phyloP scores from a whole-genome alignment of 2,888 invertebrate species.

The Euphydryas editha region DNA sequence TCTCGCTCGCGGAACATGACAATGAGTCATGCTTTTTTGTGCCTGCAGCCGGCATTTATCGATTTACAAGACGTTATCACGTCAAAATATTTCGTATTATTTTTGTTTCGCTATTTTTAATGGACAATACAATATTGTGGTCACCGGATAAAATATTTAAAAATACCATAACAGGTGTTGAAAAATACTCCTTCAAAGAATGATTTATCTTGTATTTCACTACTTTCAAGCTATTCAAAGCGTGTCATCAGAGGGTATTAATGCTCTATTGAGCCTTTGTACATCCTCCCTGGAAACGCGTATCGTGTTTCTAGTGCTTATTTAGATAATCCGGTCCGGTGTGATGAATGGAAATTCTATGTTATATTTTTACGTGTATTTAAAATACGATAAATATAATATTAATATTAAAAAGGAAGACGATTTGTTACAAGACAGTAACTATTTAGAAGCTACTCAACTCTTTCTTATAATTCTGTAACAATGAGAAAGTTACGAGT shows the following conservation, averaged over 20 bases:
- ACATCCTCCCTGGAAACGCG: not conserved
- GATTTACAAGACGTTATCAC: too few relatives aligned
- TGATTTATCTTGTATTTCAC: constrained; percentile 2
- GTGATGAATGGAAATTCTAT: not conserved
- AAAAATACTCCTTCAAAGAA: not conserved
- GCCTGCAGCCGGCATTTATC: too few relatives aligned
- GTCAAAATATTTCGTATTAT: too few relatives aligned
- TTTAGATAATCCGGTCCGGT: constrained; percentile 7
- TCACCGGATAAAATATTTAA: not conserved
- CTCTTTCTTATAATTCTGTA: too few relatives aligned
- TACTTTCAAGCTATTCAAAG: constrained; percentile 19
- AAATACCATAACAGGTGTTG: not conserved
- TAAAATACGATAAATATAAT: not conserved
- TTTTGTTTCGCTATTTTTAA: too few relatives aligned
- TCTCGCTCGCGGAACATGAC: too few relatives aligned
- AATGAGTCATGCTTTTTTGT: too few relatives aligned
- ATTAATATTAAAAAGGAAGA: too few relatives aligned
- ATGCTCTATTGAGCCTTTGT: constrained; percentile 23
- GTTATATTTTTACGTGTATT: not conserved
- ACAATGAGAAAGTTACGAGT: too few relatives aligned
- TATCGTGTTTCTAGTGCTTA: constrained; percentile 12
- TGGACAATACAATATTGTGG: too few relatives aligned
- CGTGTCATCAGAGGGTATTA: constrained; percentile 2
- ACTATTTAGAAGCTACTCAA: too few relatives aligned
- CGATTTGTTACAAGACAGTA: too few relatives aligned